Evolutionary conservation across 1,140 invertebrate genomes (phyloP).

Genomic region (Agrypnia vestita): DNA sequence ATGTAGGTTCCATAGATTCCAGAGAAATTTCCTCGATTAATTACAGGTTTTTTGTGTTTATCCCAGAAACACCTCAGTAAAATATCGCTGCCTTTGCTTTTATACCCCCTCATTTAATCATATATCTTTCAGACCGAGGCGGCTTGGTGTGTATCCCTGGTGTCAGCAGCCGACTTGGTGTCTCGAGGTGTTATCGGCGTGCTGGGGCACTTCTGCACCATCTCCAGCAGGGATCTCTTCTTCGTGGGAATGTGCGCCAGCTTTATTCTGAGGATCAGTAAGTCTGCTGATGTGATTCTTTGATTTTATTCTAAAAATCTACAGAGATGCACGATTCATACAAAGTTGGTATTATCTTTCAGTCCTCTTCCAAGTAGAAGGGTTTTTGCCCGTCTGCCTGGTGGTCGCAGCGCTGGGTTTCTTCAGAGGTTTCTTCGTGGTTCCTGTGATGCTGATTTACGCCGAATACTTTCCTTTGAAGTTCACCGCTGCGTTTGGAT

Average conservation of each 20-base stretch:
- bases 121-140: slow-evolving; percentile 67
- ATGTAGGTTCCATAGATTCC: no score
- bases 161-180: slow-evolving; percentile 67
- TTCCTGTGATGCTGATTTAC: slow-evolving; percentile 26
- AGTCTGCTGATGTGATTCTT: background rate
- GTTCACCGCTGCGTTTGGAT: slow-evolving; percentile 29
- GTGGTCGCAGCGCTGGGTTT: background rate
- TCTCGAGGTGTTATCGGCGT: slow-evolving; percentile 66
- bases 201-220: slow-evolving; percentile 66
- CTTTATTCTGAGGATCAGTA: slow-evolving; percentile 23
- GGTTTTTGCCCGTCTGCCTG: slow-evolving; percentile 10
- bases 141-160: slow-evolving; percentile 67
- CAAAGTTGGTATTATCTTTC: slow-evolving; percentile 3
- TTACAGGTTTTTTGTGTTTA: no score
- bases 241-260: slow-evolving; percentile 15
- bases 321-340: no score
- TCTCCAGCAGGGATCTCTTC: slow-evolving; percentile 56
- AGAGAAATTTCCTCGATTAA: no score
- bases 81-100: no score
- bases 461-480: slow-evolving; percentile 25
- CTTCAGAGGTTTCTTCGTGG: slow-evolving; percentile 1
- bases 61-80: no score
- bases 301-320: background rate
- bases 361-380: slow-evolving; percentile 29
- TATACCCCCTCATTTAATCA: no score